Percentiles rank a stretch among this genome's conserved stretches.
Conservation (phyloP, 2,888 invertebrate species). For the Polietes domitor region DNA sequence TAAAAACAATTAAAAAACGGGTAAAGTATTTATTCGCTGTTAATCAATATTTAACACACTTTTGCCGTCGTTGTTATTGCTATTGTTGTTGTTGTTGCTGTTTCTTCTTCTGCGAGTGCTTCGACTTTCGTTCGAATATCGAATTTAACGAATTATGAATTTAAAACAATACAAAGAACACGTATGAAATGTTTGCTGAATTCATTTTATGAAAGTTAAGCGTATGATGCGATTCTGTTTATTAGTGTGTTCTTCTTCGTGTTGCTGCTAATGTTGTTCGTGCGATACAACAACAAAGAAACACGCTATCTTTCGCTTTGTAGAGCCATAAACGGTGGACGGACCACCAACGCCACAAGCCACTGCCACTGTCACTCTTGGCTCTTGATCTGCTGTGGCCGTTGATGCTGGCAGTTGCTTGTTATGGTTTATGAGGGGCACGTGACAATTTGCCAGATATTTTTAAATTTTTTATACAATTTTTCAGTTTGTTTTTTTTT, state of each 20-base stretch:
- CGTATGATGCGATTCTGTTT: no score
- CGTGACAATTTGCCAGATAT: constrained; percentile 58
- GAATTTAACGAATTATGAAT: neutral
- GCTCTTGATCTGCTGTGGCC: no score
- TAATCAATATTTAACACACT: neutral
- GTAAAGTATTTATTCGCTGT: neutral
- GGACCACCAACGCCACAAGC: neutral
- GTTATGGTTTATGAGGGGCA: constrained; percentile 34
- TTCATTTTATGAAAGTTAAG: neutral
- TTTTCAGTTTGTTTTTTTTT: no score
- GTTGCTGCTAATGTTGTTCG: neutral
- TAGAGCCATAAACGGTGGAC: neutral
- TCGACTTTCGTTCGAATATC: neutral
- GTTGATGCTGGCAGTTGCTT: neutral
- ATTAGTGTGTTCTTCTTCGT: neutral
- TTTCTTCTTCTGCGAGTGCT: neutral
- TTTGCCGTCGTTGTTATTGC: no score
- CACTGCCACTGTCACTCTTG: neutral
- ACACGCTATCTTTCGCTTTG: neutral
- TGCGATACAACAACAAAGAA: neutral
- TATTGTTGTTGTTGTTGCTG: no score
- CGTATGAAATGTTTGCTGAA: constrained; percentile 12
- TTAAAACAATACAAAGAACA: neutral
- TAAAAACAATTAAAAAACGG: neutral
- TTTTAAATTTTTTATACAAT: constrained; percentile 35